Percentiles rank a stretch among this genome's conserved stretches.
phyloP scores from a whole-genome alignment of 2,113 vertebrate genomes.

The Peromyscus leucopus region DNA sequence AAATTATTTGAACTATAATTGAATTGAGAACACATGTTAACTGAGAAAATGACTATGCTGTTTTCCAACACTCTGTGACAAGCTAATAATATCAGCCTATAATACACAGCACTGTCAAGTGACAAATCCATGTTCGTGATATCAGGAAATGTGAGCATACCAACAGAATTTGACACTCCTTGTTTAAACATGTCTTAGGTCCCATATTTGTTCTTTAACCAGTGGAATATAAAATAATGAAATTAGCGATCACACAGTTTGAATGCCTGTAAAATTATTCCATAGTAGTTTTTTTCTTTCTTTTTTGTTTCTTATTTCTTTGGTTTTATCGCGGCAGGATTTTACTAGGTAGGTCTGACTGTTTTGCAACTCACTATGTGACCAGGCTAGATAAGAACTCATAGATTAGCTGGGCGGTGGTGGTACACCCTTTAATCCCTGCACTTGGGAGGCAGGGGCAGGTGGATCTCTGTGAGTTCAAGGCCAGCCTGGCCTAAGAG shows the following conservation, averaged over 20 bases:
- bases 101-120: not conserved
- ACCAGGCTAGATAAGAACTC: no score
- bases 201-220: not conserved
- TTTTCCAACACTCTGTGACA: not conserved
- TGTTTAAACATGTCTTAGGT: not conserved
- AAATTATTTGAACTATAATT: conserved; percentile 15
- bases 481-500: no score
- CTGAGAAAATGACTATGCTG: not conserved
- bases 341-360: not conserved
- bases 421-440: no score
- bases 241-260: not conserved
- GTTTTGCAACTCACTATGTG: not conserved
- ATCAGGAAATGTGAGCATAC: not conserved
- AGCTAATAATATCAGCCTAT: not conserved
- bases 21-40: not conserved
- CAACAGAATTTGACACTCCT: not conserved
- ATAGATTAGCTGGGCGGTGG: not conserved
- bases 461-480: no score
- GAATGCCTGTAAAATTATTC: not conserved
- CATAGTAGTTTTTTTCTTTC: not conserved
- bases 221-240: not conserved
- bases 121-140: not conserved
- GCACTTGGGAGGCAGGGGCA: no score
- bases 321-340: no score
- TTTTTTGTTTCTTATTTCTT: not conserved